Percentiles rank a stretch among this genome's conserved stretches.
Conservation (phyloP, 2,113 vertebrate genomes). For the Corythoichthys intestinalis region DNA sequence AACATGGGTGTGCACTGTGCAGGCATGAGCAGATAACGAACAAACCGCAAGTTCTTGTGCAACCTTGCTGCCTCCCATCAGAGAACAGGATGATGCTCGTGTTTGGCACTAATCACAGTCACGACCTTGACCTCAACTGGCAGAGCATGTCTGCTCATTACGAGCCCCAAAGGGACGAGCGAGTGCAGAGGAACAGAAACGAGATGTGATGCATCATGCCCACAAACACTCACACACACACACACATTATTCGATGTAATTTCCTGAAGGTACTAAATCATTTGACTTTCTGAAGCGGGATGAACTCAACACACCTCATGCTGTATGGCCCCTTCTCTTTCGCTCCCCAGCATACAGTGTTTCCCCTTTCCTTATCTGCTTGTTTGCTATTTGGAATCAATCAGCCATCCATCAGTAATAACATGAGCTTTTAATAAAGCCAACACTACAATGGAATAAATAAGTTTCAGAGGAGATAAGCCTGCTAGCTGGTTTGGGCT, state of each 20-base stretch:
- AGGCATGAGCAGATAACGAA: constrained; percentile 29
- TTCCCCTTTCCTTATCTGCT: constrained; percentile 50
- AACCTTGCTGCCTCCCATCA: constrained; percentile 34
- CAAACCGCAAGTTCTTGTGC: constrained; percentile 26
- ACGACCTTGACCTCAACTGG: constrained; percentile 60
- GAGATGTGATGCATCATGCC: constrained; percentile 35
- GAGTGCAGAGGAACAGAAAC: constrained; percentile 23
- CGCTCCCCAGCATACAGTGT: background rate
- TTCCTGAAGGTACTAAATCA: constrained; percentile 61
- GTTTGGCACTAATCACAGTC: constrained; percentile 48
- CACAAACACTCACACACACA: constrained; percentile 13
- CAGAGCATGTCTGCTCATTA: constrained; percentile 55
- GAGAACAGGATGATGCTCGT: constrained; percentile 36
- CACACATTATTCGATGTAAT: constrained; percentile 26
- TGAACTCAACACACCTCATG: constrained; percentile 45
- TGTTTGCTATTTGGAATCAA: constrained; percentile 45
- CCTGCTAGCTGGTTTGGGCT: constrained; percentile 23
- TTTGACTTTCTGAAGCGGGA: constrained; percentile 58
- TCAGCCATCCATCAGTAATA: constrained; percentile 52
- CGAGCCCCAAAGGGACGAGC: constrained; percentile 38
- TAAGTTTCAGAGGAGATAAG: constrained; percentile 53
- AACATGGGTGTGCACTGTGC: constrained; percentile 21
- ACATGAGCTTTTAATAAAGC: constrained; percentile 65
- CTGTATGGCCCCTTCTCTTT: constrained; percentile 20
- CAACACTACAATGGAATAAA: constrained; percentile 44